These are phyloP conservation scores for Bergia sp. DNA, from an alignment of 92 coral and sea anemone species.

Conservation along the genomic window DNA sequence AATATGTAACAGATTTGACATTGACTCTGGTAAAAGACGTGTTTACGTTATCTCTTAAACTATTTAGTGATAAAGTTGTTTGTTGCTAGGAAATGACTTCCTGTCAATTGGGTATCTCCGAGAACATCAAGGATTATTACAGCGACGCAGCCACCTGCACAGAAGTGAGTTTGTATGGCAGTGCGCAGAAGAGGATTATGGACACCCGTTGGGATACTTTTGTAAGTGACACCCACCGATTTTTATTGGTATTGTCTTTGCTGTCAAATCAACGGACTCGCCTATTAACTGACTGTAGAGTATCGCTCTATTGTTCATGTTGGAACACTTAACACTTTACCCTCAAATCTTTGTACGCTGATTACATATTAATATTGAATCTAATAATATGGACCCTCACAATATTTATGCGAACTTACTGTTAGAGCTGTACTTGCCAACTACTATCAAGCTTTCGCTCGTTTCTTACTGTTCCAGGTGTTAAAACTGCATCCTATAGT, in stretches of 20 bases:
- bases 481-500: too few species aligned
- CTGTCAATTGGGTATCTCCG: constrained; percentile 65
- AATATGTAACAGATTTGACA: too few species aligned
- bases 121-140: constrained; percentile 79
- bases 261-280: not conserved
- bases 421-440: too few species aligned
- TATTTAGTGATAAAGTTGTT: not conserved
- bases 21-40: too few species aligned
- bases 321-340: too few species aligned
- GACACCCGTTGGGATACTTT: constrained; percentile 64
- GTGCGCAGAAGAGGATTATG: constrained; percentile 68
- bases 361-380: too few species aligned
- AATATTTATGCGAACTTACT: too few species aligned
- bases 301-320: not conserved
- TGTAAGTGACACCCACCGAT: constrained; percentile 58
- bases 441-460: too few species aligned
- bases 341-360: too few species aligned
- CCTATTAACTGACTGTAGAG: not conserved
- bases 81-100: constrained; percentile 67
- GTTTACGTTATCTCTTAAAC: too few species aligned
- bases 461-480: too few species aligned
- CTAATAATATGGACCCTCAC: too few species aligned
- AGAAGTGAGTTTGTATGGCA: constrained; percentile 75
- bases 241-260: not conserved
- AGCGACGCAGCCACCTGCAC: constrained; percentile 78